Percentiles rank a stretch among this genome's conserved stretches.
Conservation (phyloP, 2,888 invertebrate genomes). For the Tachina lurida region DNA sequence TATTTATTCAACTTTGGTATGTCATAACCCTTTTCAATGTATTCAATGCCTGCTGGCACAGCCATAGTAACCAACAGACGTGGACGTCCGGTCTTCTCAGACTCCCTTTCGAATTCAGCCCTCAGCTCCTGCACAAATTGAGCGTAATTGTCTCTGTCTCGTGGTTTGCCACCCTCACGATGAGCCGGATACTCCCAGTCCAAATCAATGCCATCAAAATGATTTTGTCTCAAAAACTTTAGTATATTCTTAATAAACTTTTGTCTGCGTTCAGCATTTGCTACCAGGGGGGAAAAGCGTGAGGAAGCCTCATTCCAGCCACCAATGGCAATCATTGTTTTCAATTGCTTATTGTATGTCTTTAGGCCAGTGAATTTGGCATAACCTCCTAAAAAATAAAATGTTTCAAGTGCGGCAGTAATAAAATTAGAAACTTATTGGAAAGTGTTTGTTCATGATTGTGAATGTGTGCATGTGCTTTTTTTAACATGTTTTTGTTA, state of each 20-base stretch:
- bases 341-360: constrained; percentile 95
- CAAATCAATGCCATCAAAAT: constrained; percentile 95
- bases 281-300: constrained; percentile 94
- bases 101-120: constrained; percentile 94
- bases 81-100: constrained; percentile 91
- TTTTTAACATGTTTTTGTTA: background rate
- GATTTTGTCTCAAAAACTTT: constrained; percentile 94
- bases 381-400: constrained; percentile 90
- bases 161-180: constrained; percentile 87
- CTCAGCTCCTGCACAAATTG: constrained; percentile 93
- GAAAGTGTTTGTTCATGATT: background rate
- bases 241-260: constrained; percentile 92
- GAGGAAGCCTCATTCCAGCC: constrained; percentile 97
- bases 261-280: constrained; percentile 88
- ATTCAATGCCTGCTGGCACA: constrained; percentile 96
- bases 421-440: constrained; percentile 12
- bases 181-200: constrained; percentile 89
- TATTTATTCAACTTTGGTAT: constrained; percentile 93
- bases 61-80: constrained; percentile 94
- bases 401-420: background rate
- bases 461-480: background rate
- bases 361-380: constrained; percentile 96
- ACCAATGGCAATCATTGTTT: constrained; percentile 95
- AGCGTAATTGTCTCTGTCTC: constrained; percentile 94
- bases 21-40: constrained; percentile 96